Conservation (phyloP, 2,113 vertebrate species). For the Leptobrachium ailaonicum region DNA sequence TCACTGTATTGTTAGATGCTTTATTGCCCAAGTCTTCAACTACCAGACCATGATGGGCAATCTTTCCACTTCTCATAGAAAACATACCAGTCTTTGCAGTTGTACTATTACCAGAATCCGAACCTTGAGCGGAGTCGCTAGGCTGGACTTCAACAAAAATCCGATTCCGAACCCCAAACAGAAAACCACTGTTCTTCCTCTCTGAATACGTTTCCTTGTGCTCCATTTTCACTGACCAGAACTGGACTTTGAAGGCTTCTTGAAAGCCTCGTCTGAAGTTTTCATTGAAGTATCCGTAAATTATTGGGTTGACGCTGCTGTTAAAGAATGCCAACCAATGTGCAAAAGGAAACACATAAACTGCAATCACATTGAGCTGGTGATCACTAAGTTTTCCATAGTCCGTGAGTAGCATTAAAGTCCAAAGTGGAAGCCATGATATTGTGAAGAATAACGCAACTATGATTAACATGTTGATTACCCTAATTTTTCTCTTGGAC, state of each 20-base stretch:
- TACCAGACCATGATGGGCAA: conserved; percentile 55
- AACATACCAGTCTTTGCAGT: conserved; percentile 45
- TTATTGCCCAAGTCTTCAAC: conserved; percentile 55
- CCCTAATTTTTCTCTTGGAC: conserved; percentile 62
- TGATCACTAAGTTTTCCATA: conserved; percentile 63
- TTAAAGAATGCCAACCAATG: conserved; percentile 80
- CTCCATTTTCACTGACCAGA: conserved; percentile 54
- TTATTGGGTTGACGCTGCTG: conserved; percentile 76
- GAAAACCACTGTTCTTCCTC: background rate
- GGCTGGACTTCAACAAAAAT: conserved; percentile 52
- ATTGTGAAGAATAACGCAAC: conserved; percentile 74
- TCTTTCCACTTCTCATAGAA: conserved; percentile 43
- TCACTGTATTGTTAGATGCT: conserved; percentile 52
- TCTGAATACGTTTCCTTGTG: conserved; percentile 51
- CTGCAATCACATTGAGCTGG: conserved; percentile 63
- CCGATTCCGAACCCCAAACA: conserved; percentile 50
- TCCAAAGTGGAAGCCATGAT: conserved; percentile 79
- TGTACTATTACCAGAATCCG: conserved; percentile 50
- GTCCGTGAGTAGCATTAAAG: conserved; percentile 69
- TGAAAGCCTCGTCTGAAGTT: conserved; percentile 75
- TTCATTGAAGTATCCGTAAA: conserved; percentile 78
- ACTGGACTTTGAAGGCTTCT: conserved; percentile 66
- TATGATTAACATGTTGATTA: conserved; percentile 73
- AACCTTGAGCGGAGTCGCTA: conserved; percentile 51
- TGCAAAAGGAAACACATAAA: conserved; percentile 71